Evolutionary conservation across 2,888 invertebrate genomes (phyloP), one percentile per base, ranked within the genome.

Genomic region (Limnephilus lunatus): DNA sequence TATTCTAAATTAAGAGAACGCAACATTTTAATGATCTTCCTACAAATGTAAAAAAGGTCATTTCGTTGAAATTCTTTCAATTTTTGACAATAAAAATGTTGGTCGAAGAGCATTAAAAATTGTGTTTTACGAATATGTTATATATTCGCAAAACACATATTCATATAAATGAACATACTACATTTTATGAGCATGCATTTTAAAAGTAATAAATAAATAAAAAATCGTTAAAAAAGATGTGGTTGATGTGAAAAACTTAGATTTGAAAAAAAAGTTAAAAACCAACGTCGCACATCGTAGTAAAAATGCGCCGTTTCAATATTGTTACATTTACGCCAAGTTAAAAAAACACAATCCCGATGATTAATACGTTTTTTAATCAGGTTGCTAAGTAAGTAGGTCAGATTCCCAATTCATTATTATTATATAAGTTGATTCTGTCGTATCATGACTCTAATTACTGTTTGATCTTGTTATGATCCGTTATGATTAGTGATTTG

Each of bases 401-500:
- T 25, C 68, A 68, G 68, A 68, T 68, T 25, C 68, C 15, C 30
- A 89, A 35, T 80, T 12, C 89, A 89, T 68, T 68, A 4, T 68
- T 25, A 5, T 68, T 25, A 68, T 25, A 11, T 68, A 68, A 68
- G 68, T 25, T 9, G 25, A 68, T 25, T 68, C 25, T 25, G 25
- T 68, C 68, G 9, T 68, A 68, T 68, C 68, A 68, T 68, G 68
- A 68, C 68, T 68, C 68, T 68, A 68, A 25, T 68, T 25, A 68
- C 68, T n/a, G 68, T 68, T 68, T 68, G 68, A 68, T 68, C 68
- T 7, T 68, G 68, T 68, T 68, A 82, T 32, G 82, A 82, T 82
- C 82, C 82, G 82, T 82, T 82, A 82, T 82, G 32, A 68, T 68
- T 68, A 68, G 68, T 68, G 25, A 68, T 25, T 68, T 68, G 68